These are phyloP conservation scores for Staurois parvus DNA, from an alignment of 2,797 vertebrate species.

Conservation along the genomic window DNA sequence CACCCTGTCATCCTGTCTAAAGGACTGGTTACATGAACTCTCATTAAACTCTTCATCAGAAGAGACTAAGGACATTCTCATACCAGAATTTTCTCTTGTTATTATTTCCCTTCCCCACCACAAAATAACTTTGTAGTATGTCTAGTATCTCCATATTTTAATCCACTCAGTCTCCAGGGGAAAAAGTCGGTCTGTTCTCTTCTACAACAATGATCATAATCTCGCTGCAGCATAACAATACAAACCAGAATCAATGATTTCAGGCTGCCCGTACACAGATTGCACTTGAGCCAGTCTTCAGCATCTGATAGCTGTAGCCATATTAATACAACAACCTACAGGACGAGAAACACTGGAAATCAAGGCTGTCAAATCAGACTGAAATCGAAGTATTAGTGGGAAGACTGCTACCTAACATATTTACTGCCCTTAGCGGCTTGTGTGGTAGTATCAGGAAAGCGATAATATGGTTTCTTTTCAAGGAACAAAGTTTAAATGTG, in stretches of 20 bases:
- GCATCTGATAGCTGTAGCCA: slow-evolving; percentile 64
- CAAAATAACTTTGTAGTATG: slow-evolving; percentile 70
- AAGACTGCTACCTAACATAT: slow-evolving; percentile 72
- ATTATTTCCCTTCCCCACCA: slow-evolving; percentile 37
- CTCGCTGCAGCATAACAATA: slow-evolving; percentile 67
- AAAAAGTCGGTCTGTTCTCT: slow-evolving; percentile 68
- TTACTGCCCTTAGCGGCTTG: slow-evolving; percentile 70
- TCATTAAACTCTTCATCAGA: slow-evolving; percentile 66
- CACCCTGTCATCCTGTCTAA: slow-evolving; percentile 75
- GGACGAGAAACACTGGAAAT: slow-evolving; percentile 71
- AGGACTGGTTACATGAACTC: slow-evolving; percentile 74
- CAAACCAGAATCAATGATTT: slow-evolving; percentile 68
- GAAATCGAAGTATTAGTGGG: slow-evolving; percentile 65
- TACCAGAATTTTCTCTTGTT: slow-evolving; percentile 66
- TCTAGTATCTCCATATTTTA: slow-evolving; percentile 69
- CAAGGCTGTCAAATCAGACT: slow-evolving; percentile 59
- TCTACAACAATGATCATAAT: slow-evolving; percentile 70
- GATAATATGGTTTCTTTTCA: slow-evolving; percentile 68
- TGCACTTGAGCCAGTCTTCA: slow-evolving; percentile 75
- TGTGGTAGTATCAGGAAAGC: slow-evolving; percentile 71
- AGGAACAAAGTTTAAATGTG: slow-evolving; percentile 76
- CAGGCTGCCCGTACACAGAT: slow-evolving; percentile 75
- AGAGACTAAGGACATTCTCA: slow-evolving; percentile 73
- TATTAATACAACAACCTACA: slow-evolving; percentile 62
- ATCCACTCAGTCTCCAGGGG: slow-evolving; percentile 69